Conservation (phyloP, 1,140 invertebrate species). For the Zaprionus taronus region DNA sequence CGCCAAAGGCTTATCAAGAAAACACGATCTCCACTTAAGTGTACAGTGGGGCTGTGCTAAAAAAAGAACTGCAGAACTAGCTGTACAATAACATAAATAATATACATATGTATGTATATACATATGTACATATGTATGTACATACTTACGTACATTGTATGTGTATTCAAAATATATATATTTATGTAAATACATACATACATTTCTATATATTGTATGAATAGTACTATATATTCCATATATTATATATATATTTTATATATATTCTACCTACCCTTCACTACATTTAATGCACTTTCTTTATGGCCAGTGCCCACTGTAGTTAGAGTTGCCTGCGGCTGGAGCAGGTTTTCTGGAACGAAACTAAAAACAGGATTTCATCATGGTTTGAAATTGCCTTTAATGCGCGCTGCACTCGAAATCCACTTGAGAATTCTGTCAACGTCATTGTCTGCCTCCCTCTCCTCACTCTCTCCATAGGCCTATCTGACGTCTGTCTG, state of each 20-base stretch:
- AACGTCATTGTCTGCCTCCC: not conserved
- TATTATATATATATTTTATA: too few species aligned
- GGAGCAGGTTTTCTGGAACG: conserved; percentile 19
- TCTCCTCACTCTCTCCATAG: not conserved
- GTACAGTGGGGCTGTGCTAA: not conserved
- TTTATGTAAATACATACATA: too few species aligned
- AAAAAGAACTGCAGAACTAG: not conserved
- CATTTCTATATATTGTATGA: too few species aligned
- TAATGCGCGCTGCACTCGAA: conserved; percentile 15
- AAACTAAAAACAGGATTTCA: conserved; percentile 25
- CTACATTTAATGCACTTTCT: not conserved
- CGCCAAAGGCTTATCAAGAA: not conserved
- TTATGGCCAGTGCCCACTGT: not conserved
- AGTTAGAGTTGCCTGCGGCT: conserved; percentile 3
- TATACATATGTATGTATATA: not conserved
- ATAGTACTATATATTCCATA: too few species aligned
- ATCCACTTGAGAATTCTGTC: conserved; percentile 8
- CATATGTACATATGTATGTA: too few species aligned
- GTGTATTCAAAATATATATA: too few species aligned
- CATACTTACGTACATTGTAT: too few species aligned
- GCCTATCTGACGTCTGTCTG: not conserved
- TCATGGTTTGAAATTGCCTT: conserved; percentile 12
- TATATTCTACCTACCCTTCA: too few species aligned
- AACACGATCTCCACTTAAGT: not conserved
- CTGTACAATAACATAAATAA: not conserved